These are phyloP conservation scores for Lasioglossum figueresi DNA, from an alignment of 2,888 invertebrate species.

Conservation along the genomic window DNA sequence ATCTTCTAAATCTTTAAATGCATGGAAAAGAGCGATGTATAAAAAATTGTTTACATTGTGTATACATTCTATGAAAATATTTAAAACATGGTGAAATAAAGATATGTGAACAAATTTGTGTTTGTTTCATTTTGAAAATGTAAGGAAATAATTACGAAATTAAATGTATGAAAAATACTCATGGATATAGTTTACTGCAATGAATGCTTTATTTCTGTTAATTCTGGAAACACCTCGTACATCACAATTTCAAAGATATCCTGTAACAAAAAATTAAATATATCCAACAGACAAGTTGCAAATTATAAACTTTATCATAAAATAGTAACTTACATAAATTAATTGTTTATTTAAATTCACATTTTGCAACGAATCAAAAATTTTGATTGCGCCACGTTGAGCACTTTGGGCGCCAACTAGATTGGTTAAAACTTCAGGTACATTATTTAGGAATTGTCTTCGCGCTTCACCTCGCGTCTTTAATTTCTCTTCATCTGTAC, in stretches of 20 bases:
- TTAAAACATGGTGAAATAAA: conserved; percentile 59
- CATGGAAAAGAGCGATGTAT: conserved; percentile 40
- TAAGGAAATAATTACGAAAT: conserved; percentile 4
- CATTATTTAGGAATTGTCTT: conserved; percentile 89
- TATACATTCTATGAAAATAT: conserved; percentile 56
- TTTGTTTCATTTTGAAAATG: conserved; percentile 8
- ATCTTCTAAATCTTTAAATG: conserved; percentile 43
- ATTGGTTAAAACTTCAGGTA: conserved; percentile 92
- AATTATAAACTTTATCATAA: neutral
- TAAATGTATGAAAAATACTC: conserved; percentile 8
- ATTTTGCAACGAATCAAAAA: conserved; percentile 94
- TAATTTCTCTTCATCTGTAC: conserved; percentile 87
- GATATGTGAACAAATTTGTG: conserved; percentile 40
- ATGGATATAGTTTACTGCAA: conserved; percentile 5
- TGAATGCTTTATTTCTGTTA: conserved; percentile 73
- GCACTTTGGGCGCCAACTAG: conserved; percentile 94
- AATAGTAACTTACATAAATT: conserved; percentile 90
- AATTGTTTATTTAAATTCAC: conserved; percentile 94
- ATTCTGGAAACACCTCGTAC: conserved; percentile 85
- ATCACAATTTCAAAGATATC: conserved; percentile 85
- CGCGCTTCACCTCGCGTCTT: conserved; percentile 89
- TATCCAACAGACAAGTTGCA: neutral
- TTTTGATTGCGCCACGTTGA: conserved; percentile 92
- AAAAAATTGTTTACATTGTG: conserved; percentile 58
- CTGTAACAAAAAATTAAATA: conserved; percentile 80